These are phyloP conservation scores for Sciaenops ocellatus DNA, from an alignment of 2,797 vertebrate genomes.

Conservation along the genomic window DNA sequence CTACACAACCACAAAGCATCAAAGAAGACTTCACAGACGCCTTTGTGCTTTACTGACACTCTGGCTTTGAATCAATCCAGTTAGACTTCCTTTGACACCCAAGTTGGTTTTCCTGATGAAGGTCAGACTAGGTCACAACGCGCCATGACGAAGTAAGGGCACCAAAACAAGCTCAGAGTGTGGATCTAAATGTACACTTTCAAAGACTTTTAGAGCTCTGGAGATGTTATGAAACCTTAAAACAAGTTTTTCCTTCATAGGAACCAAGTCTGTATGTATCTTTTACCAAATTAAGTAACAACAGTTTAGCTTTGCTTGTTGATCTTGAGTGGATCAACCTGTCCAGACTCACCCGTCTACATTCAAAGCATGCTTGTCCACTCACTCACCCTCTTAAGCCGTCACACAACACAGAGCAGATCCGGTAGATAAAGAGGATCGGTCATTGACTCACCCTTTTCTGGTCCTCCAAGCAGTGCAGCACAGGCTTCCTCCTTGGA, in stretches of 20 bases:
- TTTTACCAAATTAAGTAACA: neutral
- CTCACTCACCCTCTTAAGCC: neutral
- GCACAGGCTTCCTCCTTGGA: slow-evolving; percentile 91
- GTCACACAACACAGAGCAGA: slow-evolving; percentile 5
- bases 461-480: slow-evolving; percentile 97
- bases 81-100: slow-evolving; percentile 11
- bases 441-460: slow-evolving; percentile 91
- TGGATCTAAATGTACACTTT: neutral
- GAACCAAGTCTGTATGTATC: neutral
- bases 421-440: slow-evolving; percentile 18
- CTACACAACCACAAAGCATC: slow-evolving; percentile 58
- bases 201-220: neutral
- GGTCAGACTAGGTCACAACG: slow-evolving; percentile 19
- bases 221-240: neutral
- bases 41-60: slow-evolving; percentile 3
- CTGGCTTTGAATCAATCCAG: slow-evolving; percentile 32
- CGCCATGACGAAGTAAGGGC: no score
- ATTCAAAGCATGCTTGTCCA: neutral
- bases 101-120: slow-evolving; percentile 4
- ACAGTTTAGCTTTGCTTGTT: neutral
- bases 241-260: neutral
- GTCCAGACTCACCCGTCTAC: neutral
- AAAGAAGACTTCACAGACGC: slow-evolving; percentile 32
- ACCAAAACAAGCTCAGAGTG: neutral
- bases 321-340: neutral